phyloP scores from a whole-genome alignment of 2,113 vertebrate genomes.

The Nestor notabilis region DNA sequence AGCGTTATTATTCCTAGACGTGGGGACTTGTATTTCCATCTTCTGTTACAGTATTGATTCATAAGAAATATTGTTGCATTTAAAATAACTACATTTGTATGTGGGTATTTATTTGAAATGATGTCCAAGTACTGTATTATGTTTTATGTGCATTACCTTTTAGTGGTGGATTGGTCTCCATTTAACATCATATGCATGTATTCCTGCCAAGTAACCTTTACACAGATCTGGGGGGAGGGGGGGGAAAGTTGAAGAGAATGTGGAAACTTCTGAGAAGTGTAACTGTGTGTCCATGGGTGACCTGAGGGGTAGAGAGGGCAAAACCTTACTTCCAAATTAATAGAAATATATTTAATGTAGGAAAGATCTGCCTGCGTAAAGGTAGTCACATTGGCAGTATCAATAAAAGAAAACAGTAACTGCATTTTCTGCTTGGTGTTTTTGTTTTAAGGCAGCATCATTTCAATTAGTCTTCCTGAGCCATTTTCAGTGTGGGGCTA shows the following conservation, averaged over 20 bases:
- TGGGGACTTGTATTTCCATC: slow-evolving; percentile 89
- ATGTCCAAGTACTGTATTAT: slow-evolving; percentile 94
- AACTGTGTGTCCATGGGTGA: slow-evolving; percentile 48
- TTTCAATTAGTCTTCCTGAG: neutral
- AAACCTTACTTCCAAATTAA: slow-evolving; percentile 76
- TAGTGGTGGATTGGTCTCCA: slow-evolving; percentile 90
- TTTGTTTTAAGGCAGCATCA: neutral
- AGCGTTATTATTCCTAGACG: slow-evolving; percentile 87
- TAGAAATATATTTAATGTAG: slow-evolving; percentile 67
- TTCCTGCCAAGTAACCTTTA: slow-evolving; percentile 93
- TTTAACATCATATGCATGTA: slow-evolving; percentile 94
- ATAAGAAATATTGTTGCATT: slow-evolving; percentile 92
- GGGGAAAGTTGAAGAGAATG: slow-evolving; percentile 19
- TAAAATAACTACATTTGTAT: slow-evolving; percentile 89
- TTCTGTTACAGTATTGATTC: slow-evolving; percentile 96
- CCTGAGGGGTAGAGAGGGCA: slow-evolving; percentile 16
- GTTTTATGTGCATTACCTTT: slow-evolving; percentile 93
- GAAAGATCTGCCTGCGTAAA: slow-evolving; percentile 87
- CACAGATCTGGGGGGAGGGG: slow-evolving; percentile 85
- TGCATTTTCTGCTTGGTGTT: neutral
- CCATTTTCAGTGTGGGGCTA: neutral
- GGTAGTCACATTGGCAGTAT: slow-evolving; percentile 88
- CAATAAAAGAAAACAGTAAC: slow-evolving; percentile 87
- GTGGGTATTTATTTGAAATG: slow-evolving; percentile 98
- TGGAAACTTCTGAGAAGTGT: slow-evolving; percentile 7